These are phyloP conservation scores for Diglossa cyanea DNA, from an alignment of 2,797 vertebrate genomes.

Conservation along the genomic window DNA sequence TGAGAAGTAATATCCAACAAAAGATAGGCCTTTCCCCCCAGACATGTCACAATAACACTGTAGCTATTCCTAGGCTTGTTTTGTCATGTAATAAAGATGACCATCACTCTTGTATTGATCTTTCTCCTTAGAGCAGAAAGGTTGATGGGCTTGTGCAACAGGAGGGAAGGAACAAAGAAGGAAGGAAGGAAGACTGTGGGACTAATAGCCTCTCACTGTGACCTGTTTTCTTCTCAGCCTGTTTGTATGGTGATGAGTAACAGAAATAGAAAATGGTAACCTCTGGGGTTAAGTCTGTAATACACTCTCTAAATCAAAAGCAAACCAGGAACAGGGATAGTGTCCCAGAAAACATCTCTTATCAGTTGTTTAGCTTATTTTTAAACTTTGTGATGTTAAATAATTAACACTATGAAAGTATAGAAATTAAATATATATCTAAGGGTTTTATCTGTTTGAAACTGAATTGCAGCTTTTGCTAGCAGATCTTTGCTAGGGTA, in stretches of 20 bases:
- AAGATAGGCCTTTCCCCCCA: not conserved
- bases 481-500: not conserved
- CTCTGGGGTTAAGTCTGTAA: not conserved
- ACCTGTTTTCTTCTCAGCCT: not conserved
- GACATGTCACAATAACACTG: fast-evolving
- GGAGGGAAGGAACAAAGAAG: not conserved
- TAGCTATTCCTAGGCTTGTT: not conserved
- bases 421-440: not conserved
- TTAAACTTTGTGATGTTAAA: not conserved
- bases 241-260: not conserved
- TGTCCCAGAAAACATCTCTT: not conserved
- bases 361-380: not conserved
- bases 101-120: not conserved
- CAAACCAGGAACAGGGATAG: not conserved
- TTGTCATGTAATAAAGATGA: not conserved
- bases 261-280: not conserved
- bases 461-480: not conserved
- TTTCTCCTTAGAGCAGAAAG: not conserved
- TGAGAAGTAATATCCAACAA: not conserved
- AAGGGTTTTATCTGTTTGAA: not conserved
- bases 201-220: not conserved
- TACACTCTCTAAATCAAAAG: not conserved
- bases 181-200: not conserved
- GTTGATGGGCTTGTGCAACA: not conserved
- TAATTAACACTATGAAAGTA: not conserved